These are phyloP conservation scores for Motacilla tschutschensis DNA, from an alignment of 2,113 vertebrate genomes.

Conservation along the genomic window DNA sequence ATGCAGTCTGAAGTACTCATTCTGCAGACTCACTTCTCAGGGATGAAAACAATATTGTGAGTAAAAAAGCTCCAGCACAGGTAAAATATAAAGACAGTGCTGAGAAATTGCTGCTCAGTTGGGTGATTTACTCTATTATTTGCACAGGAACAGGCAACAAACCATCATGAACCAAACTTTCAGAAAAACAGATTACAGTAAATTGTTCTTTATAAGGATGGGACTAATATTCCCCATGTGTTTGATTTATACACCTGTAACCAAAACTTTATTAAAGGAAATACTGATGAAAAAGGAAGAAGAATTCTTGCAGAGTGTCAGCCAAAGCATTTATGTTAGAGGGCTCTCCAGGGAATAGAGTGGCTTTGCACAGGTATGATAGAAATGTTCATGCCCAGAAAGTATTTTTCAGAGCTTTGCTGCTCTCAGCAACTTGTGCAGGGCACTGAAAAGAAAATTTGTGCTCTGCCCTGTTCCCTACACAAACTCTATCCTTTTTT, in stretches of 20 bases:
- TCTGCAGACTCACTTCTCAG: not conserved
- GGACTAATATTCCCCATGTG: conserved; percentile 16
- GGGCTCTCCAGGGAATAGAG: not conserved
- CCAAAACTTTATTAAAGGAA: conserved; percentile 42
- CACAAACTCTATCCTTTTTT: not conserved
- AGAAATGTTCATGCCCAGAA: not conserved
- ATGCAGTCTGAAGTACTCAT: not conserved
- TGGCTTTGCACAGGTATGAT: not conserved
- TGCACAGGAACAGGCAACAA: conserved; percentile 30
- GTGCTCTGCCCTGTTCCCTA: not conserved
- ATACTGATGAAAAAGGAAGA: conserved; percentile 26
- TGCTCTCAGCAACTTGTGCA: not conserved
- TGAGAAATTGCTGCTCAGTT: not conserved
- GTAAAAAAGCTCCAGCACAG: conserved; percentile 5
- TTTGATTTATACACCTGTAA: conserved; percentile 26
- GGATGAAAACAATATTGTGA: not conserved
- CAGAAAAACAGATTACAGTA: conserved; percentile 41
- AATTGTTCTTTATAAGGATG: conserved; percentile 57
- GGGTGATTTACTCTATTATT: conserved; percentile 50
- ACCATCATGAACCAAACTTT: not conserved
- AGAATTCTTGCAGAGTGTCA: not conserved
- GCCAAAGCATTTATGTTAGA: not conserved
- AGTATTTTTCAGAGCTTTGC: not conserved
- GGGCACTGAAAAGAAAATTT: not conserved
- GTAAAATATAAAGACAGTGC: conserved; percentile 34